These are phyloP conservation scores for Aegotheles bennettii DNA, from an alignment of 2,113 vertebrate species.

Conservation along the genomic window DNA sequence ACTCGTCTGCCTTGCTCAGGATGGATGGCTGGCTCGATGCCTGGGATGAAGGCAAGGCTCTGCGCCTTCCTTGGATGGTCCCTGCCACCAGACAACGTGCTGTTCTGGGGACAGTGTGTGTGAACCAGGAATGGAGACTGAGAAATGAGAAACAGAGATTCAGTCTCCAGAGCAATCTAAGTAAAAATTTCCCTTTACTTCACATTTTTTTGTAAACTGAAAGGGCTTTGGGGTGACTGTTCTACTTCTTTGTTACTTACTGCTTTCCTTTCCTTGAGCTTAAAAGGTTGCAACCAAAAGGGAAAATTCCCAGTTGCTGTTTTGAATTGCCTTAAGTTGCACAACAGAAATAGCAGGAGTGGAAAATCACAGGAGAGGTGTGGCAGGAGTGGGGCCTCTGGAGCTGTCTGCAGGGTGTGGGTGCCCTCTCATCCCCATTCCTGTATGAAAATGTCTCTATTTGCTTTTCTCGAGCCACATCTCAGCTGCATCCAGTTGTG, in stretches of 20 bases:
- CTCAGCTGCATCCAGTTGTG: background rate
- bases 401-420: rapidly evolving
- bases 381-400: background rate
- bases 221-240: background rate
- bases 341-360: background rate
- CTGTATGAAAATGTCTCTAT: background rate
- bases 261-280: background rate
- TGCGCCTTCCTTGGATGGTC: background rate
- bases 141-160: background rate
- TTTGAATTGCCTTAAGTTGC: background rate
- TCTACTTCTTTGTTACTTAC: background rate
- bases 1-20: background rate
- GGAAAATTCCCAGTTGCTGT: background rate
- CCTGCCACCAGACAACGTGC: background rate
- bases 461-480: background rate
- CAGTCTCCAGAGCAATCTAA: background rate
- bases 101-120: rapidly evolving
- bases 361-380: no score
- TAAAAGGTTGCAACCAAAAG: background rate
- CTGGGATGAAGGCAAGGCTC: background rate
- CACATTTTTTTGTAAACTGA: background rate
- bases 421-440: background rate
- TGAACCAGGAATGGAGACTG: background rate
- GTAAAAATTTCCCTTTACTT: background rate
- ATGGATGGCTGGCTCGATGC: background rate